Conservation (phyloP, 1,140 invertebrate genomes). For the Idris sp. region DNA sequence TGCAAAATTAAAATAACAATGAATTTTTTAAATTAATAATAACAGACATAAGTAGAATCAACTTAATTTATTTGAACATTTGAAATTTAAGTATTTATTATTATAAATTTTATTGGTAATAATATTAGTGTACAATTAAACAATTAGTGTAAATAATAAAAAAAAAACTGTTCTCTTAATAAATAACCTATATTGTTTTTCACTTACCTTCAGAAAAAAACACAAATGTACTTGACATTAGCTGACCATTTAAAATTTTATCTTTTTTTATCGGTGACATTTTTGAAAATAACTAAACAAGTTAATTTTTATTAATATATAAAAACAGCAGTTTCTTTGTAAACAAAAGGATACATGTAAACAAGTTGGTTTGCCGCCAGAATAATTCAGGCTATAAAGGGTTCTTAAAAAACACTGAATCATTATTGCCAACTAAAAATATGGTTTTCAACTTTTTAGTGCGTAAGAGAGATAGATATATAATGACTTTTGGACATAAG, state of each 20-base stretch:
- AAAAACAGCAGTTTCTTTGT: background rate
- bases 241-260: slow-evolving; percentile 13
- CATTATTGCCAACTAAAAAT: too few species aligned
- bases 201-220: slow-evolving; percentile 35
- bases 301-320: too few species aligned
- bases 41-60: too few species aligned
- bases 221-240: slow-evolving; percentile 23
- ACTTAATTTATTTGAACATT: too few species aligned
- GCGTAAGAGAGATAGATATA: too few species aligned
- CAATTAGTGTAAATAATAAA: slow-evolving; percentile 8
- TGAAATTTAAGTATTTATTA: too few species aligned
- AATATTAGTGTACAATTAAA: too few species aligned
- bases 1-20: slow-evolving; percentile 9
- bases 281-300: background rate
- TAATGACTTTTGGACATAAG: too few species aligned
- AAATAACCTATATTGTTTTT: slow-evolving; percentile 2
- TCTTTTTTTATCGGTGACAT: slow-evolving; percentile 17
- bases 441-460: too few species aligned
- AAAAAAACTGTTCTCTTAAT: background rate
- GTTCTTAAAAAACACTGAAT: too few species aligned
- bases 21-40: background rate
- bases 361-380: background rate
- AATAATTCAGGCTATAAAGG: too few species aligned
- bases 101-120: too few species aligned
- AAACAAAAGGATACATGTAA: background rate